Base-by-base conservation (phyloP, 2,888 invertebrate genomes). In the Dasypogon diadema region DNA sequence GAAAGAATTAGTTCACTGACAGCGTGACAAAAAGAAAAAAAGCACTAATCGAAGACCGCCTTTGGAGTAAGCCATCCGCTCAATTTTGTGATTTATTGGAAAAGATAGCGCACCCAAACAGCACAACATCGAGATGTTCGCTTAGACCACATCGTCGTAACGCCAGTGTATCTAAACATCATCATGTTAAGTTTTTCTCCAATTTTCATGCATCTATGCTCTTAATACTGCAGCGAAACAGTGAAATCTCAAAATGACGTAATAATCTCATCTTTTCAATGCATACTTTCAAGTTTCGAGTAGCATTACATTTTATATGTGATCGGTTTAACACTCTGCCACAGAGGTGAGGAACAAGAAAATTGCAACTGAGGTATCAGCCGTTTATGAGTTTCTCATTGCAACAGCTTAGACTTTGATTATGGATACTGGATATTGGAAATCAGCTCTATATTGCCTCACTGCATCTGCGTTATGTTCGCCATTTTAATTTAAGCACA, bases 71-170 rank as follows among this genome's bases (percentile, higher is more conserved):
- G 24, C 54, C 70, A 54, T 70, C 54, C 54, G 70, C 70, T 70
- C 16, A 70, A 54, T 70, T 70, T 70, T 54, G 70, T 70, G 70
- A 70, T 70, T 70, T 70, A 70, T 70, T 70, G 30, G 70, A 51
- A 37, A 54, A 70, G 70, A 70, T 70, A 70, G 70, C 70, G 70
- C 70, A 70, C 70, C 70, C 70, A 54, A 70, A 70, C 65, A 58
- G n/a, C 30, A 65, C 65, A 22, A n/a, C 46, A 37, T 18, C 24
- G 51, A 56, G 4, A 30, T 3, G n/a, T 24, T 22, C 30, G n/a
- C 26, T 18, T 26, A 4, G 26, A 14, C 12, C 2, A 6, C 24
- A 56, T 14, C n/a, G 24, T n/a, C 3, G 6, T 3, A 54, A 34
- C 34, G 70, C 70, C 51, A 54, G 54, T n/a, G 18, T 68, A 51